A percentile compares a stretch with the other conserved stretches of the same genome.
These are phyloP conservation scores for Chiloscyllium plagiosum DNA, from an alignment of 2,113 vertebrate genomes.

Conservation along the genomic window DNA sequence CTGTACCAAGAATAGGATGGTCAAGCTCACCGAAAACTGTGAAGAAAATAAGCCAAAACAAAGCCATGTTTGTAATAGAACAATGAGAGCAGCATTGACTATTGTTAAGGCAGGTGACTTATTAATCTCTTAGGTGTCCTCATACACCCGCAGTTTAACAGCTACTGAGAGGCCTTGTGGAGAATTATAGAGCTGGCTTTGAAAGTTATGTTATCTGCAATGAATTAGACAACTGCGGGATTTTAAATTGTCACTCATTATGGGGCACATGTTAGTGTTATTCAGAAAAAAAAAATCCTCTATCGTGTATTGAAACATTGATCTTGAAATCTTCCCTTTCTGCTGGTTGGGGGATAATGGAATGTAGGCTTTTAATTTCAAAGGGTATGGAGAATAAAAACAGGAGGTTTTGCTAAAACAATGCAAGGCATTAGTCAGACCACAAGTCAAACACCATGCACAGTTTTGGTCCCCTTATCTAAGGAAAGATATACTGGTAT, in stretches of 20 bases:
- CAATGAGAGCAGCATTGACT: too few relatives aligned
- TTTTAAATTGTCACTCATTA: background rate
- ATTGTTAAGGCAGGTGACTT: background rate
- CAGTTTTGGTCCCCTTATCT: too few relatives aligned
- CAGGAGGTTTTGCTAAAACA: too few relatives aligned
- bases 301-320: background rate
- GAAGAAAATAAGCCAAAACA: slow-evolving; percentile 12
- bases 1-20: slow-evolving; percentile 61
- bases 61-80: background rate
- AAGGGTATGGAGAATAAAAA: too few relatives aligned
- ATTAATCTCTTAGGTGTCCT: background rate
- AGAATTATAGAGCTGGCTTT: background rate
- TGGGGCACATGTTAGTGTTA: background rate
- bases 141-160: background rate
- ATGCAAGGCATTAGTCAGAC: too few relatives aligned
- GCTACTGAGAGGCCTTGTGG: background rate
- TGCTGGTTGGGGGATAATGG: background rate
- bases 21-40: slow-evolving; percentile 62
- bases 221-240: background rate
- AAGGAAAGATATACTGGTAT: too few relatives aligned
- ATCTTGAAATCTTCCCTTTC: background rate
- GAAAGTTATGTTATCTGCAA: background rate
- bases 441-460: too few relatives aligned
- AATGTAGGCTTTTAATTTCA: too few relatives aligned
- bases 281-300: too few relatives aligned